Evolutionary conservation across 2,888 invertebrate genomes (phyloP).

Genomic region (Patella depressa): DNA sequence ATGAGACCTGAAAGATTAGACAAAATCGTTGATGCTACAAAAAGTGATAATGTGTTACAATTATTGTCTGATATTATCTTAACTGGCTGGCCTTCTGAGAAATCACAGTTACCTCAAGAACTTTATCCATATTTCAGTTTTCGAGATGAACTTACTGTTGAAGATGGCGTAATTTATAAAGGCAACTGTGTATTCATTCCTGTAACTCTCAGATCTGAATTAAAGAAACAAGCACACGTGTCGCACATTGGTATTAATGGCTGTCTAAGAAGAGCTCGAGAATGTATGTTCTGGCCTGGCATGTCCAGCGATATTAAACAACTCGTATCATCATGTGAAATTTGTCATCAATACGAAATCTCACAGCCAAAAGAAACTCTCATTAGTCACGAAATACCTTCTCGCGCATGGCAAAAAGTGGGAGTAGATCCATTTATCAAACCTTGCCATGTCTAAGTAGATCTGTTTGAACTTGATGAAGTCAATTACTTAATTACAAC

Average conservation of each 20-base stretch:
- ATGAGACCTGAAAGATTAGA: constrained; percentile 23
- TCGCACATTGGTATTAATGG: constrained; percentile 32
- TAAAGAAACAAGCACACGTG: constrained; percentile 21
- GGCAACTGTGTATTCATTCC: constrained; percentile 26
- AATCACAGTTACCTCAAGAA: constrained; percentile 22
- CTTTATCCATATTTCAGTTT: constrained; percentile 33
- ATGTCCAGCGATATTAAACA: constrained; percentile 28
- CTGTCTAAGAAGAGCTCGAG: constrained; percentile 29
- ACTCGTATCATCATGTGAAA: constrained; percentile 6
- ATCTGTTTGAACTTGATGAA: constrained; percentile 22
- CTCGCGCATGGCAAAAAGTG: constrained; percentile 30
- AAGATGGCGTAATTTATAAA: constrained; percentile 37
- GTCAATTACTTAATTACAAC: constrained; percentile 25
- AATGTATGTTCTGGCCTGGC: constrained; percentile 30
- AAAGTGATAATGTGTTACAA: constrained; percentile 28
- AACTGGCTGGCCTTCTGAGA: constrained; percentile 35
- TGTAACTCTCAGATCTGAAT: constrained; percentile 11
- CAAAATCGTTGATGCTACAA: constrained; percentile 26
- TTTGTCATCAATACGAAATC: constrained; percentile 11
- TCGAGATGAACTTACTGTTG: constrained; percentile 33
- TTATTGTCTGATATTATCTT: constrained; percentile 22
- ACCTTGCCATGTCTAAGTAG: no score
- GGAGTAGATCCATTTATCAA: no score
- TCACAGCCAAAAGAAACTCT: constrained; percentile 31
- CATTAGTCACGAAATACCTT: constrained; percentile 23